These are phyloP conservation scores for Microcebus griseorufus DNA, from an alignment of 2,113 vertebrate species.

Conservation along the genomic window DNA sequence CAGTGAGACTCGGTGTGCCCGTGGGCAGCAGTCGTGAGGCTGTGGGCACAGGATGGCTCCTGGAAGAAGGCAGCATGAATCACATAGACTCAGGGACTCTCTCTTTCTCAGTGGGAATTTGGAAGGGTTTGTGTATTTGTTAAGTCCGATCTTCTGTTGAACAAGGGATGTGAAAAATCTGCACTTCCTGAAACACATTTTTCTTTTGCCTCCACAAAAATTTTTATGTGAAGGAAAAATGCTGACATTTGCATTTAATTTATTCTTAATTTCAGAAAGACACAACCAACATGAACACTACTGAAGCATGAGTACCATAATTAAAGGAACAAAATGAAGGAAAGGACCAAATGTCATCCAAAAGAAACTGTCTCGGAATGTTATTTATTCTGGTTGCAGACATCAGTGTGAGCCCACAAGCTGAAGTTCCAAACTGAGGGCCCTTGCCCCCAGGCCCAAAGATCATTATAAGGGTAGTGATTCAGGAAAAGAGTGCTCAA, in stretches of 20 bases:
- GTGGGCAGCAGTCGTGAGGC: background rate
- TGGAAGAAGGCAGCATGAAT: fast-evolving
- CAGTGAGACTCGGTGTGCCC: background rate
- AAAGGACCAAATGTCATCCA: background rate
- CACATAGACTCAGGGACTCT: background rate
- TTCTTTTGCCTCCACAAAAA: background rate
- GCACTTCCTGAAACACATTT: background rate
- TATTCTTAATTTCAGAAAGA: slow-evolving; percentile 49
- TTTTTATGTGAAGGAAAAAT: background rate
- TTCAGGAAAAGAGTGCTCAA: background rate
- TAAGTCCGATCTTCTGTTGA: background rate
- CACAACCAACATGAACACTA: background rate
- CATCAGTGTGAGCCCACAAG: background rate
- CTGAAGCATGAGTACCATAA: background rate
- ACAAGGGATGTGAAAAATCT: background rate
- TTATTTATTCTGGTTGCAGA: background rate
- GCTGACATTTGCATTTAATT: background rate
- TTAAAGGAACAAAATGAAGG: slow-evolving; percentile 13
- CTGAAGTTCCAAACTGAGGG: background rate
- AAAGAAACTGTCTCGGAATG: slow-evolving; percentile 7
- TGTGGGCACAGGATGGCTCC: fast-evolving
- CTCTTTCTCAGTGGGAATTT: background rate
- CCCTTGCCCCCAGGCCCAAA: background rate
- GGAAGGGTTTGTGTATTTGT: background rate
- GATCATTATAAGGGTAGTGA: background rate